These are phyloP conservation scores for Campoletis sonorensis DNA, from an alignment of 1,140 invertebrate genomes.

Conservation along the genomic window DNA sequence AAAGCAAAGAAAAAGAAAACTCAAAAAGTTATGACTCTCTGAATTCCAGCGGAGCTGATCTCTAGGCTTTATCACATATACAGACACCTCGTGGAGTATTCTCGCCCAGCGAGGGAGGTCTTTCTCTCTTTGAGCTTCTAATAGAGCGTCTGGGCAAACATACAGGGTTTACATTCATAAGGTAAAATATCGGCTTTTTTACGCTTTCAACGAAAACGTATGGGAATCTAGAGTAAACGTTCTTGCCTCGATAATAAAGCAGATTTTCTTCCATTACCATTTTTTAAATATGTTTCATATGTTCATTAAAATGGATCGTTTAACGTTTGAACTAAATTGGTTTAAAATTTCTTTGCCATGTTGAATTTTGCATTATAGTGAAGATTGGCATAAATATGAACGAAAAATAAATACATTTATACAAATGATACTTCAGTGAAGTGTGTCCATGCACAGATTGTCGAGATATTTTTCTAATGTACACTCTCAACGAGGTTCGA, in stretches of 20 bases:
- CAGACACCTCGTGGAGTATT: background rate
- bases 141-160: slow-evolving; percentile 12
- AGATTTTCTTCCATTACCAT: background rate
- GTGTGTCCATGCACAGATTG: too few species aligned
- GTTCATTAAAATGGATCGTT: too few species aligned
- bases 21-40: background rate
- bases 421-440: too few species aligned
- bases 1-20: too few species aligned
- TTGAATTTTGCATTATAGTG: too few species aligned
- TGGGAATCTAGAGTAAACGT: background rate
- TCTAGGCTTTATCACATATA: background rate
- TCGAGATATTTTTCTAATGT: too few species aligned
- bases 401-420: too few species aligned
- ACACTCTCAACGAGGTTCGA: too few species aligned
- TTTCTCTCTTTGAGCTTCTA: slow-evolving; percentile 4
- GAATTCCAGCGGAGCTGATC: too few species aligned
- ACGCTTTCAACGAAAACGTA: background rate
- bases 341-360: too few species aligned
- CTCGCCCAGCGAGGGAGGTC: background rate
- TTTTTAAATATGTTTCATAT: background rate
- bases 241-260: background rate
- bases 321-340: too few species aligned
- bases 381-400: too few species aligned
- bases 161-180: background rate
- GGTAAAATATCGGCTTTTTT: background rate